Base-by-base conservation (phyloP, 2,888 invertebrate genomes). In the Creontiades dilutus region DNA sequence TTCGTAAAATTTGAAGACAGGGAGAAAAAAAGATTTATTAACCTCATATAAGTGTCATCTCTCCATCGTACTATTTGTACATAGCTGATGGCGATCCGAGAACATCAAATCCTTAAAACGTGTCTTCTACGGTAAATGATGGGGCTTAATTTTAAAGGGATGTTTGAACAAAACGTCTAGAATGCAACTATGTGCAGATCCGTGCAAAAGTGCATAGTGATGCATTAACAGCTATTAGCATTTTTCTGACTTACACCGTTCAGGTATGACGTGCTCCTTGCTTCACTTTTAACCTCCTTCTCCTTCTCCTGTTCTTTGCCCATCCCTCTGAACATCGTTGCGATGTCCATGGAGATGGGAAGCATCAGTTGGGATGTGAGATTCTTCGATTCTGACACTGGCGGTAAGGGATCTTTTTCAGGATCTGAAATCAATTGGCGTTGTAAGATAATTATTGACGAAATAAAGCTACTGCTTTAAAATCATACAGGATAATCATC, bases 321-420 rank as follows among this genome's bases (percentile, higher is more conserved):
- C 92, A 88, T 92, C 91, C 86, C 94, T 89, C 94, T 94, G 86
- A 95, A 94, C 90, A 95, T 93, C 92, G 95, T 95, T 0, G 96
- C 95, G 93, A 95, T 95, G 93, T 96, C 96, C 92, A 95, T 94
- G 90, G 95, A 94, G 91, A 95, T 95, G 13, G 96, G 96, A 89
- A 96, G 93, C 93, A 95, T 94, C 47, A 95, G 93, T 88, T 95
- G 94, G 91, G 94, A 93, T 19, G 94, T 94, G 0, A 94, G 93
- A 92, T 95, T 95, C 57, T 92, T 91, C 84, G 90, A 61, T 46
- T 90, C 90, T 88, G 95, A 93, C 92, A 94, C 94, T 5, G 95
- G 93, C 0, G 95, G 94, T n/a, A 93, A 92, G 89, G 90, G 90
- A 48, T 90, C 90, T 37, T n/a, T n/a, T 23, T 89, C 76, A 14